These are phyloP conservation scores for Eumeta japonica DNA, from an alignment of 1,140 invertebrate species.

Conservation along the genomic window DNA sequence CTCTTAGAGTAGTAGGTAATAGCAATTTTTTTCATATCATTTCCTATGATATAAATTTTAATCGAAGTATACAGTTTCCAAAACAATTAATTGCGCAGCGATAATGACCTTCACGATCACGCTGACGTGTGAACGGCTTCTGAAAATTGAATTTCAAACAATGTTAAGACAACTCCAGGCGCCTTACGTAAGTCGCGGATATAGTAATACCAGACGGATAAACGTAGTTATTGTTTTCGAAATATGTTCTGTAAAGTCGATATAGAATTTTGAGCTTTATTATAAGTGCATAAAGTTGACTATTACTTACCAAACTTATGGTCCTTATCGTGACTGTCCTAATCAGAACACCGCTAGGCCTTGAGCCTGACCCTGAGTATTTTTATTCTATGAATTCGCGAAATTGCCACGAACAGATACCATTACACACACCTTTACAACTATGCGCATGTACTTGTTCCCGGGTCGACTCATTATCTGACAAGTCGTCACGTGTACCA, in stretches of 20 bases:
- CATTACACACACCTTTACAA: constrained; percentile 5
- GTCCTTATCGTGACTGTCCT: constrained; percentile 42
- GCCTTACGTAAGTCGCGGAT: too few species aligned
- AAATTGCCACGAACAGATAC: constrained; percentile 24
- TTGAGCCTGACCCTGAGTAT: constrained; percentile 52
- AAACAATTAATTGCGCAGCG: too few species aligned
- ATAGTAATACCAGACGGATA: too few species aligned
- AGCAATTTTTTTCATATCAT: too few species aligned
- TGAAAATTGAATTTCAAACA: too few species aligned
- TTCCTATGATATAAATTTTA: too few species aligned
- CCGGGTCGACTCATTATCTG: constrained; percentile 1
- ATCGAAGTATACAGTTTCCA: too few species aligned
- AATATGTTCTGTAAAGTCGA: not conserved
- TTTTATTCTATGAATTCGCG: constrained; percentile 53
- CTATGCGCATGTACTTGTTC: constrained; percentile 4
- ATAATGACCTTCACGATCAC: too few species aligned
- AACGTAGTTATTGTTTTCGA: not conserved
- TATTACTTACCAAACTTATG: constrained; percentile 16
- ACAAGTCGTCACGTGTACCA: constrained; percentile 12
- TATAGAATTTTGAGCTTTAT: not conserved
- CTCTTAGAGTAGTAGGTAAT: too few species aligned
- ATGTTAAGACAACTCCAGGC: too few species aligned
- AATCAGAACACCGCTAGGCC: constrained; percentile 50
- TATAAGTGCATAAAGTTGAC: not conserved
- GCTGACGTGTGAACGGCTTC: too few species aligned